These are phyloP conservation scores for Cranoglanis bouderius DNA, from an alignment of 2,113 vertebrate species.

Conservation along the genomic window DNA sequence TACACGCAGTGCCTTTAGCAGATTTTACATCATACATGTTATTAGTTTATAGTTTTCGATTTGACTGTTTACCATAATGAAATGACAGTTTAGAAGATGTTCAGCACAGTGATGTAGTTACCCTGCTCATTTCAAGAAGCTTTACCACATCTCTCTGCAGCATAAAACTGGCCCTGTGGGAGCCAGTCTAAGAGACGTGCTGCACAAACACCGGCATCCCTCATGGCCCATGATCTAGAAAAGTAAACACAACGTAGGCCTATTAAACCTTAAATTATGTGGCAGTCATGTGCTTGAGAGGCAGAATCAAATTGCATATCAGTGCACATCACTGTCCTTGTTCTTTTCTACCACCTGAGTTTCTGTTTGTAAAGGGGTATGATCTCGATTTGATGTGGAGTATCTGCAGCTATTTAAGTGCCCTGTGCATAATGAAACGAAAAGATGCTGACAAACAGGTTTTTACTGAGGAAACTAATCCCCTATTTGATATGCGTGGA, in stretches of 20 bases:
- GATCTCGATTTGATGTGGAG: conserved; percentile 10
- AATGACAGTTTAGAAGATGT: conserved; percentile 8
- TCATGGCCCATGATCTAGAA: conserved; percentile 4
- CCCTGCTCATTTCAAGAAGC: conserved; percentile 22
- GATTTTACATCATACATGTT: background rate
- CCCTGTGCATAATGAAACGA: conserved; percentile 23
- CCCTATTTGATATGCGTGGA: background rate
- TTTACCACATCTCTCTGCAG: background rate
- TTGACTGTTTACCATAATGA: conserved; percentile 25
- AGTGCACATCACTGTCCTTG: conserved; percentile 18
- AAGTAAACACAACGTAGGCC: conserved; percentile 32
- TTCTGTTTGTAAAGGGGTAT: conserved; percentile 3
- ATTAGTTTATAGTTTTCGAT: conserved; percentile 4
- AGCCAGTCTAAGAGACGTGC: background rate
- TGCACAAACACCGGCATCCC: conserved; percentile 10
- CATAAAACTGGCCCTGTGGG: conserved; percentile 21
- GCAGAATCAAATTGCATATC: conserved; percentile 2
- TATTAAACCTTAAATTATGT: conserved; percentile 14
- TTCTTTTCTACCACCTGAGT: background rate
- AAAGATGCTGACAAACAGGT: conserved; percentile 12
- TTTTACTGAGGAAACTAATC: conserved; percentile 8
- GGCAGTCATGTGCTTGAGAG: background rate
- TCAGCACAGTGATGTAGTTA: background rate
- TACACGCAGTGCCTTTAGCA: background rate
- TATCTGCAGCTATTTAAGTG: conserved; percentile 2